phyloP scores from a whole-genome alignment of 2,888 invertebrate genomes.

The Dryobotodes eremita region DNA sequence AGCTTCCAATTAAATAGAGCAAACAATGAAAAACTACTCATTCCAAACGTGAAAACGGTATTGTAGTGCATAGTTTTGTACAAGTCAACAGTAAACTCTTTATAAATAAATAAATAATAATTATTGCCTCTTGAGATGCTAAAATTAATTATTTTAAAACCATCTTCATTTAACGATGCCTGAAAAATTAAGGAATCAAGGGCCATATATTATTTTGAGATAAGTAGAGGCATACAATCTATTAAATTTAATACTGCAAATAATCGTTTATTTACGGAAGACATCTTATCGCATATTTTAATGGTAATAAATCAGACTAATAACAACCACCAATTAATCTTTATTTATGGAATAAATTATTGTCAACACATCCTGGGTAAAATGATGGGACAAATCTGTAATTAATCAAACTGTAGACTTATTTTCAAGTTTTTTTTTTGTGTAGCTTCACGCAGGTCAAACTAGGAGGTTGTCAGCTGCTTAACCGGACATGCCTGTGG shows the following conservation, averaged over 20 bases:
- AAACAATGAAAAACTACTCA: background rate
- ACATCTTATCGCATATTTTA: background rate
- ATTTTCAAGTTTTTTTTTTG: too few relatives aligned
- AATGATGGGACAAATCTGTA: background rate
- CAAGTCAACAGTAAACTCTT: too few relatives aligned
- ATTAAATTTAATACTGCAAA: background rate
- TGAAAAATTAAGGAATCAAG: background rate
- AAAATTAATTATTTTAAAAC: background rate
- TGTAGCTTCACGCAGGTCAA: too few relatives aligned
- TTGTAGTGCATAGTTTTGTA: too few relatives aligned
- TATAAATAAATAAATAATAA: too few relatives aligned
- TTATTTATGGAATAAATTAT: slow-evolving; percentile 24
- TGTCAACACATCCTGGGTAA: background rate
- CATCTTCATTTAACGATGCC: background rate
- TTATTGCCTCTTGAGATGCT: background rate
- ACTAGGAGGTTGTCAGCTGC: too few relatives aligned
- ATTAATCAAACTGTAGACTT: slow-evolving; percentile 4
- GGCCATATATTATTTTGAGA: background rate
- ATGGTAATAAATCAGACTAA: slow-evolving; percentile 20
- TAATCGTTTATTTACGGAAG: slow-evolving; percentile 20
- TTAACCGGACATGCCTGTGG: too few relatives aligned
- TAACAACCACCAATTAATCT: slow-evolving; percentile 16
- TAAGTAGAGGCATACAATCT: background rate
- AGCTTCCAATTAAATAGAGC: background rate
- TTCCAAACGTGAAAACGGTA: too few relatives aligned